Conservation (phyloP, 2,797 vertebrate genomes). For the Rousettus madagascariensis region DNA sequence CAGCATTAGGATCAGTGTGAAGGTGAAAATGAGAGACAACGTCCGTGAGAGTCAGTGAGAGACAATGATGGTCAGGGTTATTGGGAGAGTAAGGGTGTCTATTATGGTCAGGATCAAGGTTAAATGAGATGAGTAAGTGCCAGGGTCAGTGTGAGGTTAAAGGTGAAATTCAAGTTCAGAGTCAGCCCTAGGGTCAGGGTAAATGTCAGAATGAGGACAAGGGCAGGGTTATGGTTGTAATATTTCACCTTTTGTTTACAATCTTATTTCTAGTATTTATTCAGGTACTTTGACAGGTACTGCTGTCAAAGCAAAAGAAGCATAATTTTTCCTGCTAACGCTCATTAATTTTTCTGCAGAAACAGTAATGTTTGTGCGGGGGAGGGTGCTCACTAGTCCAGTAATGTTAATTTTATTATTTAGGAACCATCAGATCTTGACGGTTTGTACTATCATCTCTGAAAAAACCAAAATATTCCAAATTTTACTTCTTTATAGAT, state of each 20-base stretch:
- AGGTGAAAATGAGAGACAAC: not conserved
- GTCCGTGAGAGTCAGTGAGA: not conserved
- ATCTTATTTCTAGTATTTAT: not conserved
- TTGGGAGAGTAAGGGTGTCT: not conserved
- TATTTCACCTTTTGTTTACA: not conserved
- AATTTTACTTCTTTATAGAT: not conserved
- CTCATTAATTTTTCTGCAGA: not conserved
- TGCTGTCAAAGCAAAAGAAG: not conserved
- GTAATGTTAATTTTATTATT: not conserved
- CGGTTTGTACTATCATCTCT: not conserved
- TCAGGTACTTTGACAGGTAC: not conserved
- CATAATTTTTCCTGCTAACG: not conserved
- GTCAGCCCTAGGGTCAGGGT: not conserved
- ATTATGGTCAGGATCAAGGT: not conserved
- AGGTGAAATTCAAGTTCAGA: not conserved
- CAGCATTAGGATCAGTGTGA: not conserved
- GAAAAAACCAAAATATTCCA: conserved; percentile 22
- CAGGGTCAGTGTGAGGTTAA: not conserved
- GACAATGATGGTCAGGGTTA: not conserved
- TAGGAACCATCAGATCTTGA: not conserved
- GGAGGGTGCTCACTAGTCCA: not conserved
- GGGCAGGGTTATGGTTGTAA: not conserved
- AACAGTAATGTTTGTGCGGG: not conserved
- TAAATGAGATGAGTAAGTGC: not conserved
- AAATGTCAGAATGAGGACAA: not conserved